Evolutionary conservation across 2,797 vertebrate species (phyloP).

Genomic region (Rhynchotus rufescens): DNA sequence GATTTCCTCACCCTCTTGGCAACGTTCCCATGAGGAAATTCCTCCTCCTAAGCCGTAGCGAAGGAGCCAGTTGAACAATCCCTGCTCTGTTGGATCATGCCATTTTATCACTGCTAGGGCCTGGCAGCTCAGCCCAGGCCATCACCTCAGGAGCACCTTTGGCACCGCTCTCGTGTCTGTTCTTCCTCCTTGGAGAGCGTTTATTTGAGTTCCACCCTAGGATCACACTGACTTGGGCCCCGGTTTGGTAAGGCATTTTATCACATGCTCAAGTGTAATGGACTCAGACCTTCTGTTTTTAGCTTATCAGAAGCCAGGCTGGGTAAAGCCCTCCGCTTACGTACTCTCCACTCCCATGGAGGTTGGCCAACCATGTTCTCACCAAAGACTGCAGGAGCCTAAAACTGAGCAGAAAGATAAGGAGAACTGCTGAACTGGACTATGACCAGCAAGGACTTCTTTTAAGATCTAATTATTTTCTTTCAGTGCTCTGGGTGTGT

Average conservation of each 20-base stretch:
- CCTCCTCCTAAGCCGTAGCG: background rate
- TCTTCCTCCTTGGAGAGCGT: constrained; percentile 13
- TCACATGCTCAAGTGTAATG: constrained; percentile 3
- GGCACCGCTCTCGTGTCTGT: background rate
- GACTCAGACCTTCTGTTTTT: constrained; percentile 34
- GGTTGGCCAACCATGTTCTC: background rate
- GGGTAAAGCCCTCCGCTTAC: background rate
- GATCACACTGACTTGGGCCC: constrained; percentile 47
- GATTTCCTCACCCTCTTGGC: constrained; percentile 51
- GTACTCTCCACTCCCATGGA: rapidly evolving
- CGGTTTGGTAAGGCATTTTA: constrained; percentile 60
- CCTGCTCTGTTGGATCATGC: background rate
- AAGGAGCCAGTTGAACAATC: background rate
- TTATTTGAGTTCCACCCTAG: constrained; percentile 46
- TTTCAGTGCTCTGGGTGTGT: background rate
- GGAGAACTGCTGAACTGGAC: background rate
- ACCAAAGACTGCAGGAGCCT: background rate
- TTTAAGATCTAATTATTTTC: background rate
- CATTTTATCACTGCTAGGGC: background rate
- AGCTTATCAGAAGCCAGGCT: constrained; percentile 36
- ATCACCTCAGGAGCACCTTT: constrained; percentile 1
- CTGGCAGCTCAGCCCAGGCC: background rate
- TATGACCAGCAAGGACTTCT: background rate
- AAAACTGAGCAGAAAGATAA: background rate
- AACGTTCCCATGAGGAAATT: background rate